Evolutionary conservation across 2,113 vertebrate genomes (phyloP), one percentile per base, ranked within the genome.

Genomic region (Chascanopsetta lugubris): DNA sequence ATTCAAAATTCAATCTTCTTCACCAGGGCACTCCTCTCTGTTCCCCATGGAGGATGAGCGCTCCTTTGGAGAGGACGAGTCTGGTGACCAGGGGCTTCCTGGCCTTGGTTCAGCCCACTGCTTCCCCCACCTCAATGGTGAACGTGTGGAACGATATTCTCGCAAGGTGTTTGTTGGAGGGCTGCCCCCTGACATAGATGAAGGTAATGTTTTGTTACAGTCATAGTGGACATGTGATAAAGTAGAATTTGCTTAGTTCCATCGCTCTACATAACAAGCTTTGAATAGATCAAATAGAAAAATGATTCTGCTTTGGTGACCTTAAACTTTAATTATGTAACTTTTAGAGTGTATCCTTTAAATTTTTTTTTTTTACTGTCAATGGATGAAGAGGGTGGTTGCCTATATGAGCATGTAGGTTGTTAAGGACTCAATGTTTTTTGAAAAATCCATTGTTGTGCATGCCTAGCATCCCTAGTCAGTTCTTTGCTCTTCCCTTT

Each of bases 141-240:
- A 99, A 77, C 91, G 96, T 11, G 95, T 98, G 55, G 97, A 99
- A 40, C 94, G 97, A 2, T 99, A 96, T 34, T 99, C 97, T 15
- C 96, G 97, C 2, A 99, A 99, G 50, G 97, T 99, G 83, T 99
- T 99, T 61, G 97, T 99, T 0, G 97, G 97, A 1, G 97, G 97
- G 43, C 87, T 99, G 54, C 97, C 97, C 32, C 97, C 97, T 0
- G 97, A 99, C 83, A 99, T 99, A 45, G 97, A 99, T 43, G 97
- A 99, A 98, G 97, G 97, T 98, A 93, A 13, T 27, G 30, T 10
- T 12, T 4, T 24, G 25, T 34, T 0, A 6, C 4, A 2, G 10
- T 9, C 17, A 8, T 9, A 38, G 25, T 21, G 10, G 8, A 36
- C 29, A 12, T n/a, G 24, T 58, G 7, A 22, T 4, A 11, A 15